A percentile compares a stretch with the other conserved stretches of the same genome.
phyloP scores from a whole-genome alignment of 2,888 invertebrate genomes.

The Petrolisthes manimaculis region DNA sequence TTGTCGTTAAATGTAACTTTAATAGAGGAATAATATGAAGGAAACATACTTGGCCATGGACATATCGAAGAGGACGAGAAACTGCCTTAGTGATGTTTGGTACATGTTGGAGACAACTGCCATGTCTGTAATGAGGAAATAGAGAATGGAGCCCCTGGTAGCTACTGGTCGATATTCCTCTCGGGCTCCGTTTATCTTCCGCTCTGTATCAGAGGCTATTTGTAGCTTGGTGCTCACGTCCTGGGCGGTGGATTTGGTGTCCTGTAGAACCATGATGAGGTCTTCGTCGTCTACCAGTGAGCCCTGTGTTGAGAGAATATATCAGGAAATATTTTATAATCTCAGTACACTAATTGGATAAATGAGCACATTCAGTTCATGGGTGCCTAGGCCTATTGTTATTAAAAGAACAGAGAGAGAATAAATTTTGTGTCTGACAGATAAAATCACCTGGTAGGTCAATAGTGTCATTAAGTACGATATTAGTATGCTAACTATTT shows the following conservation, averaged over 20 bases:
- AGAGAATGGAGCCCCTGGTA: slow-evolving; percentile 91
- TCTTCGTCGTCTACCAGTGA: slow-evolving; percentile 96
- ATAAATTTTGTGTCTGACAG: too few species aligned
- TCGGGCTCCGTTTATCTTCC: slow-evolving; percentile 91
- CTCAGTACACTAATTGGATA: too few species aligned
- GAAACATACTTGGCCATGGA: slow-evolving; percentile 83
- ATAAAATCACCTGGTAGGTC: too few species aligned
- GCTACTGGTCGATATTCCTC: slow-evolving; percentile 97
- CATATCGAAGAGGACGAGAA: slow-evolving; percentile 91
- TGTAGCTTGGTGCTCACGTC: slow-evolving; percentile 94
- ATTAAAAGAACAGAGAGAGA: too few species aligned
- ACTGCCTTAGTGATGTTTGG: slow-evolving; percentile 94
- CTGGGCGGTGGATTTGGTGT: slow-evolving; percentile 89
- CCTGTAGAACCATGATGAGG: slow-evolving; percentile 87
- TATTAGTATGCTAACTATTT: too few species aligned
- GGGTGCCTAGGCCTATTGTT: too few species aligned
- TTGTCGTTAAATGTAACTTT: too few species aligned
- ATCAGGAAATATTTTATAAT: too few species aligned
- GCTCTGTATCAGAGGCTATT: slow-evolving; percentile 92
- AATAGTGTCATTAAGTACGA: too few species aligned
- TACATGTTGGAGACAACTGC: slow-evolving; percentile 97
- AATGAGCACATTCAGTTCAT: too few species aligned
- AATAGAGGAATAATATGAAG: too few species aligned
- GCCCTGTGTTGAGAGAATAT: slow-evolving; percentile 72
- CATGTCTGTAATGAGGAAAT: slow-evolving; percentile 97